Evolutionary conservation across 2,113 vertebrate species (phyloP), one percentile per base, ranked within the genome.

Genomic region (Alethe diademata): DNA sequence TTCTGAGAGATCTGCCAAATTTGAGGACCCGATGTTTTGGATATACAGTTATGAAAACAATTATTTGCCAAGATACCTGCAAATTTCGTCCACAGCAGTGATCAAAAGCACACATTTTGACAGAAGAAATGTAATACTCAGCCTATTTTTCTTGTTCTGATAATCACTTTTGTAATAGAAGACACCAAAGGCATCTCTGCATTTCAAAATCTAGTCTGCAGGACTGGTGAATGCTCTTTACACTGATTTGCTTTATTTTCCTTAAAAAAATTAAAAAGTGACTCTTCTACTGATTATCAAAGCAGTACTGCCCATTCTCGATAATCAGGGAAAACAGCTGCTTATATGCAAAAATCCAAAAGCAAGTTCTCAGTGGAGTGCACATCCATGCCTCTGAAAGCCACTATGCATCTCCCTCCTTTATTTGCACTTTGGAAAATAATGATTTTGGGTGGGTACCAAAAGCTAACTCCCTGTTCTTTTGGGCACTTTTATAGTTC

Each of bases 321-420:
- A 42, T 38, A 70, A 38, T 19, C 38, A 53, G 12, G 29, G 38
- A 36, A 66, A 93, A 56, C 8, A 69, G 19, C 43, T 35, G 31
- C 8, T 67, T 40, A 7, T 22, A 31, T 15, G 29, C 26, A 88
- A 62, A 91, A 86, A 66, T 54, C 11, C 8, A 17, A 45, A 51
- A 31, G 26, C 13, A 5, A 20, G 64, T n/a, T 56, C 26, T 53
- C 0, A 1, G n/a, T 8, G 15, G 13, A 19, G 9, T 14, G 25
- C 38, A 19, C 2, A 5, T n/a, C 22, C 28, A 25, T 28, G 23
- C 31, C 11, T 51, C 53, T 48, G 53, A 56, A 64, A 84, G n/a
- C 18, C n/a, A 38, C 13, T 8, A 9, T 19, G 33, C 3, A 12
- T 23, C 28, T 89, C n/a, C 9, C 4, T 47, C 51, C 33, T 78